These are phyloP conservation scores for Crematogaster levior DNA, from an alignment of 2,888 invertebrate species.

Conservation along the genomic window DNA sequence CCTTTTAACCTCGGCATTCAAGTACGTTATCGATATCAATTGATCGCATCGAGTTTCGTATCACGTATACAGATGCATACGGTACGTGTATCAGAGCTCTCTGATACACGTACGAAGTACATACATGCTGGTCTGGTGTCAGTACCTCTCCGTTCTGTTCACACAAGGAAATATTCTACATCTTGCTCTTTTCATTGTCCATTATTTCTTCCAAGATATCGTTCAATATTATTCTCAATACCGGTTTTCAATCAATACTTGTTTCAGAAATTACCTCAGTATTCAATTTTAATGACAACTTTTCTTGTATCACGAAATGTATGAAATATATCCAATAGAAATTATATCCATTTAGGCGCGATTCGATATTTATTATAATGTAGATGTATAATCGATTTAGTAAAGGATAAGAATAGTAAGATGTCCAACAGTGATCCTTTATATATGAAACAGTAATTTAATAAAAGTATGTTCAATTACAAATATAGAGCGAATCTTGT, in stretches of 20 bases:
- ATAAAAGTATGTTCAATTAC: no score
- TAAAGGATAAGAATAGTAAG: no score
- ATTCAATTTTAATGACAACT: background rate
- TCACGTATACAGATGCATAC: constrained; percentile 56
- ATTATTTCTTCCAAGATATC: background rate
- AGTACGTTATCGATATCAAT: constrained; percentile 56
- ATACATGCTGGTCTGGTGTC: background rate
- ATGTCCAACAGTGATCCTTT: no score
- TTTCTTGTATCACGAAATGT: background rate
- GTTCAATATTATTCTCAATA: constrained; percentile 11
- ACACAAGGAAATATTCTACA: background rate
- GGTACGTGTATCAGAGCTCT: constrained; percentile 31
- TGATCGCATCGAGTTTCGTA: constrained; percentile 56
- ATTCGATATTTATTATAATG: background rate
- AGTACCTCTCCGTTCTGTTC: background rate
- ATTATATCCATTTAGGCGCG: background rate
- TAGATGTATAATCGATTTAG: no score
- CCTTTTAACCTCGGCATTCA: constrained; percentile 44
- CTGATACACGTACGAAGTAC: constrained; percentile 6
- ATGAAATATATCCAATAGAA: background rate
- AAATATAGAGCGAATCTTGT: no score
- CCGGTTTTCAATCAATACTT: no score
- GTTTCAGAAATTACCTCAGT: no score
- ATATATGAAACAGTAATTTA: no score
- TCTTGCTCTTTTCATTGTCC: background rate